Conservation (phyloP, 2,113 vertebrate species). For the Cryptoleucopteryx plumbea region DNA sequence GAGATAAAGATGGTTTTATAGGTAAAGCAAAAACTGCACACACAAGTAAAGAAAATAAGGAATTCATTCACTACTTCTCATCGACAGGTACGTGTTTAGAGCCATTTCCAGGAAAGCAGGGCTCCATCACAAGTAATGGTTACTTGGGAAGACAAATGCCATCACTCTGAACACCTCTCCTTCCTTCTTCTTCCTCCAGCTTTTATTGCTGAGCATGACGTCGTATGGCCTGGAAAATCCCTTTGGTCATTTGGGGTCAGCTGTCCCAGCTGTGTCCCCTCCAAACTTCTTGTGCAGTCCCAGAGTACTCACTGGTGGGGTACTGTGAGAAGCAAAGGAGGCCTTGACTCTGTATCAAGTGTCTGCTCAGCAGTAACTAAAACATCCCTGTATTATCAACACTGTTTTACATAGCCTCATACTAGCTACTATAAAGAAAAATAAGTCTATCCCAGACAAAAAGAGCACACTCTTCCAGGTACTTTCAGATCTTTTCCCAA, state of each 20-base stretch:
- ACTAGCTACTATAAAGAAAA: not conserved
- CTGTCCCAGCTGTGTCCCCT: not conserved
- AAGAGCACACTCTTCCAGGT: not conserved
- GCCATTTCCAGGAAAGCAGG: not conserved
- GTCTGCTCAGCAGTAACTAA: not conserved
- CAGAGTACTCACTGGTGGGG: not conserved
- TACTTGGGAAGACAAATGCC: not conserved
- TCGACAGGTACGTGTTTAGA: not conserved
- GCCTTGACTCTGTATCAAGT: not conserved
- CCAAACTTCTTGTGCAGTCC: not conserved
- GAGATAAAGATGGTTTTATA: not conserved
- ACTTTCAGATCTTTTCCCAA: not conserved
- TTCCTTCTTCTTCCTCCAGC: not conserved
- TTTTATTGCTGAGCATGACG: too few relatives aligned
- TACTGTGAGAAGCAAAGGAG: not conserved
- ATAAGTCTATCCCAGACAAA: not conserved
- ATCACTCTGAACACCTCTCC: fast-evolving
- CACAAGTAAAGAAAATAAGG: not conserved
- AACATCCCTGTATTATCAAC: not conserved
- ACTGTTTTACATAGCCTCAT: not conserved
- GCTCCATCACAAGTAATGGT: not conserved
- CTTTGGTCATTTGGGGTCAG: not conserved
- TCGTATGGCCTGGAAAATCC: not conserved
- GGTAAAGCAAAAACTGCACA: not conserved
- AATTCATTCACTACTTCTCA: not conserved